These are phyloP conservation scores for Myripristis jacobus DNA, from an alignment of 2,797 vertebrate genomes.

Conservation along the genomic window DNA sequence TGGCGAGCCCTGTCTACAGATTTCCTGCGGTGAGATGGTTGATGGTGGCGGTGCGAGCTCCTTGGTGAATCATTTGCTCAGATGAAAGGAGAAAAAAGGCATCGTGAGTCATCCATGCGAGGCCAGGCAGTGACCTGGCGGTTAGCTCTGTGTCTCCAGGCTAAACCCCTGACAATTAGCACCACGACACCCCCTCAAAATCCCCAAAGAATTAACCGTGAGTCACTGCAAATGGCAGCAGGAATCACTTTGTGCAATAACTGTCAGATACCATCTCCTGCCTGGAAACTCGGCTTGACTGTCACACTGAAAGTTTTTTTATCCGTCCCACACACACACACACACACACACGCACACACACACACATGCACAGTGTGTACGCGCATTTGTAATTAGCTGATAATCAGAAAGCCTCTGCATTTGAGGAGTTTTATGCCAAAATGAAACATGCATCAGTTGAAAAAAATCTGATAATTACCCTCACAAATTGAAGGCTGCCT, in stretches of 20 bases:
- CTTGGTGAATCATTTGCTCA: slow-evolving; percentile 56
- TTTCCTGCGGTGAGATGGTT: slow-evolving; percentile 34
- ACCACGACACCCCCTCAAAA: slow-evolving; percentile 35
- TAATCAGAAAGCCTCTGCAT: too few relatives aligned
- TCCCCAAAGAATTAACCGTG: slow-evolving; percentile 32
- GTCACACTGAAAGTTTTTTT: neutral
- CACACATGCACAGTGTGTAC: neutral
- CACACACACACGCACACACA: neutral
- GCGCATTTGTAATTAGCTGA: too few relatives aligned
- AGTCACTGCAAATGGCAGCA: slow-evolving; percentile 41
- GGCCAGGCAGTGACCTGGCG: slow-evolving; percentile 46
- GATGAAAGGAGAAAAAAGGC: slow-evolving; percentile 44
- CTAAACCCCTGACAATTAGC: slow-evolving; percentile 63
- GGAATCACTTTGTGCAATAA: slow-evolving; percentile 47
- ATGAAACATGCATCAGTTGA: too few relatives aligned
- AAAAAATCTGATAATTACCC: too few relatives aligned
- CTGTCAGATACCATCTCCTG: slow-evolving; percentile 45
- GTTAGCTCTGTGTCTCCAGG: slow-evolving; percentile 65
- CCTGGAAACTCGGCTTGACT: neutral
- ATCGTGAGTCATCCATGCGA: slow-evolving; percentile 65
- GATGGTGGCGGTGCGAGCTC: slow-evolving; percentile 38
- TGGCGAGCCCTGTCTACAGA: slow-evolving; percentile 17
- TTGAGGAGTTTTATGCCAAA: too few relatives aligned
- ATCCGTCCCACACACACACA: neutral
- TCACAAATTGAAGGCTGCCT: too few relatives aligned